Conservation (phyloP, 2,797 vertebrate genomes). For the Sphaeramia orbicularis region DNA sequence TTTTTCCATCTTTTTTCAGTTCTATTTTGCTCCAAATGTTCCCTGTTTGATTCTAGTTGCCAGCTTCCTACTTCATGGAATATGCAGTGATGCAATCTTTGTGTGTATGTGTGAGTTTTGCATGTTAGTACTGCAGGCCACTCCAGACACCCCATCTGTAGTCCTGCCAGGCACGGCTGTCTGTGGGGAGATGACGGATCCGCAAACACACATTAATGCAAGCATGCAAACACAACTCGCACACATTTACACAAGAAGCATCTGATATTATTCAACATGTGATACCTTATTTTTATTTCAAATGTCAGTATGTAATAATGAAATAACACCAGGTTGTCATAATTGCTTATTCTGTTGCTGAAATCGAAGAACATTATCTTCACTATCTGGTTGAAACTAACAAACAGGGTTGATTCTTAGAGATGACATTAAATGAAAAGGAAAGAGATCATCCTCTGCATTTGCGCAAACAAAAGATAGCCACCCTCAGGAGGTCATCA, state of each 20-base stretch:
- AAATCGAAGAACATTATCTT: no score
- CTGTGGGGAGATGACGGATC: constrained; percentile 35
- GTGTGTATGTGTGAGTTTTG: constrained; percentile 5
- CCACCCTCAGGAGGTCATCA: constrained; percentile 3
- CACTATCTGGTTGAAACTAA: neutral
- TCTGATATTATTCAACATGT: neutral
- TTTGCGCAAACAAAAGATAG: neutral
- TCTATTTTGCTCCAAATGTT: neutral
- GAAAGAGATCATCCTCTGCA: neutral
- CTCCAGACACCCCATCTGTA: constrained; percentile 57
- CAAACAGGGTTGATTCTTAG: no score
- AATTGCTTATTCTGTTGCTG: no score
- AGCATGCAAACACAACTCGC: neutral
- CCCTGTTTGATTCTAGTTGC: neutral
- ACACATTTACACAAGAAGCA: constrained; percentile 13
- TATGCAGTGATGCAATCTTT: neutral
- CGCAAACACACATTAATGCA: constrained; percentile 31
- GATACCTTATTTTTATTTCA: neutral
- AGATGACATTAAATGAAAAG: neutral
- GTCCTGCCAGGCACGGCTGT: constrained; percentile 36
- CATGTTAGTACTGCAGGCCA: constrained; percentile 28
- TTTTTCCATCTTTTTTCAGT: neutral
- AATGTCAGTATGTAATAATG: no score
- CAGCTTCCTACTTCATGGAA: neutral
- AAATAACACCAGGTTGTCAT: no score